phyloP scores from a whole-genome alignment of 2,888 invertebrate genomes.

The Eupithecia vulgata region DNA sequence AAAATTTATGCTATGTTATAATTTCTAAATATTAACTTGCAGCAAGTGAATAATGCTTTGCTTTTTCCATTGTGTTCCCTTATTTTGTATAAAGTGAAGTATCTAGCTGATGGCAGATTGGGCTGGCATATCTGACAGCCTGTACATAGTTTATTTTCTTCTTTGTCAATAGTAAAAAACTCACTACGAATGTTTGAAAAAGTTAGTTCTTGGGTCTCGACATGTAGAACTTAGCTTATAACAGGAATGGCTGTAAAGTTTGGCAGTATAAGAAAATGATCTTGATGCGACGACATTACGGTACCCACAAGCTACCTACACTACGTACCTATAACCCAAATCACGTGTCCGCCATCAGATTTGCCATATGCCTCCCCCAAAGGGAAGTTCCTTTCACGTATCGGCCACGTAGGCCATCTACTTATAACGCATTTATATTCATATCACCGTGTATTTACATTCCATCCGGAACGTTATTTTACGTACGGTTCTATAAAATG shows the following conservation, averaged over 20 bases:
- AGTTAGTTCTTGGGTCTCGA: background rate
- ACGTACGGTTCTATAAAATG: constrained; percentile 55
- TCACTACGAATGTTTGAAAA: background rate
- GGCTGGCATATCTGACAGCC: background rate
- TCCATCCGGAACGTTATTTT: constrained; percentile 71
- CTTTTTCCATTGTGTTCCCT: background rate
- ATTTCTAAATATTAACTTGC: background rate
- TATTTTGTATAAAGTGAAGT: background rate
- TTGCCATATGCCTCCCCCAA: constrained; percentile 29
- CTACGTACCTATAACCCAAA: constrained; percentile 16
- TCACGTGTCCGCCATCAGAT: constrained; percentile 35
- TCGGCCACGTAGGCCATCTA: constrained; percentile 64
- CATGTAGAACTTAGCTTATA: background rate
- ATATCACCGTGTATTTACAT: constrained; percentile 82
- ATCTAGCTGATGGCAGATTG: background rate
- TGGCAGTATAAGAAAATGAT: background rate
- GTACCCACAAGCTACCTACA: background rate
- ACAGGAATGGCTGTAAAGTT: too few species aligned
- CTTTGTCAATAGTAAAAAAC: background rate
- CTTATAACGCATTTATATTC: constrained; percentile 82
- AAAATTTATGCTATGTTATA: too few species aligned
- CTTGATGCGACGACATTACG: background rate
- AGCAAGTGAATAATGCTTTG: background rate
- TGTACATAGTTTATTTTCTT: too few species aligned
- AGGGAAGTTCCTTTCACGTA: constrained; percentile 33